A percentile compares a stretch with the other conserved stretches of the same genome.
phyloP scores from a whole-genome alignment of 2,888 invertebrate species.

The Artemia sinica region DNA sequence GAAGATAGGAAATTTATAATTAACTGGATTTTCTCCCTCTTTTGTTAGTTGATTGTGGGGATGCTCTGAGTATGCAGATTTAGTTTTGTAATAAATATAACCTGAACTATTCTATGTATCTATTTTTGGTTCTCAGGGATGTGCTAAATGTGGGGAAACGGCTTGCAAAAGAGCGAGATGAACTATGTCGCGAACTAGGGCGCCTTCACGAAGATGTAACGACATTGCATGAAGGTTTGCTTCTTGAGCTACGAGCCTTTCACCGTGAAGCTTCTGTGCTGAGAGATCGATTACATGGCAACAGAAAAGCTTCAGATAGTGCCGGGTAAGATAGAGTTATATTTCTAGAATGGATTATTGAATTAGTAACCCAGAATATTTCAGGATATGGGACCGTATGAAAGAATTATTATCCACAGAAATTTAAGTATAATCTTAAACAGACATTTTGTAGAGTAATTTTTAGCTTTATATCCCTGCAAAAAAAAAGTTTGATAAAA shows the following conservation, averaged over 20 bases:
- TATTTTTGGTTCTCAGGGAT: conserved; percentile 26
- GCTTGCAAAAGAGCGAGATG: conserved; percentile 30
- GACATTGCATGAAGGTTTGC: conserved; percentile 26
- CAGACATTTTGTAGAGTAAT: no score
- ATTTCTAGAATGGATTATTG: no score
- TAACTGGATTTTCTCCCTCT: background rate
- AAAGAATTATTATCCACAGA: no score
- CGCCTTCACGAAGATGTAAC: conserved; percentile 27
- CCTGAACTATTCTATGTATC: conserved; percentile 8
- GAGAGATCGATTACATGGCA: conserved; percentile 25
- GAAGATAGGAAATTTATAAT: conserved; percentile 13
- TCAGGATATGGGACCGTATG: no score
- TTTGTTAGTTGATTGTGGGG: no score
- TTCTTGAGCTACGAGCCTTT: conserved; percentile 24
- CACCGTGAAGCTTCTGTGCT: conserved; percentile 23
- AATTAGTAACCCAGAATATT: no score
- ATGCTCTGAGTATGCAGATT: no score
- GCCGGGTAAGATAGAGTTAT: conserved; percentile 17
- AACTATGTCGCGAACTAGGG: conserved; percentile 28
- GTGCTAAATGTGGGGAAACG: conserved; percentile 29
- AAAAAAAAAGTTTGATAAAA: no score
- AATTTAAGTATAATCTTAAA: no score
- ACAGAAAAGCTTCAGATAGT: conserved; percentile 21
- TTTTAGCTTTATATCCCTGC: no score
- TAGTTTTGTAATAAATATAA: background rate